phyloP scores from a whole-genome alignment of 2,113 vertebrate species.

The Hiodon tergisus region DNA sequence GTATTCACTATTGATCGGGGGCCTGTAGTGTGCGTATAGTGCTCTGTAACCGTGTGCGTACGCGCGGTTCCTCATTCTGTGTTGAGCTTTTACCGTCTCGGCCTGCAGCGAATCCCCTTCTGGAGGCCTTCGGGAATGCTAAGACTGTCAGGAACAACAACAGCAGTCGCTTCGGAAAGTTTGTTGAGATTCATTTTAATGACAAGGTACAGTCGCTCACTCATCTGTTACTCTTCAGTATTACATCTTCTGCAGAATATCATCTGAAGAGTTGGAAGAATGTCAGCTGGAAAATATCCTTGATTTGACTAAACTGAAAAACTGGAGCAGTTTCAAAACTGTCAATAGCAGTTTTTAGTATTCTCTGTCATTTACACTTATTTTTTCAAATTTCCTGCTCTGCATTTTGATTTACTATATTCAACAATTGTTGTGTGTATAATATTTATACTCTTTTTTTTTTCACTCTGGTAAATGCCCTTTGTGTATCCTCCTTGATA shows the following conservation, averaged over 20 bases:
- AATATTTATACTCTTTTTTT: too few relatives aligned
- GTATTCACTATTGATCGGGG: too few relatives aligned
- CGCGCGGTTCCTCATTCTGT: too few relatives aligned
- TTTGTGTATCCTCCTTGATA: neutral
- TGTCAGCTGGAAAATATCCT: too few relatives aligned
- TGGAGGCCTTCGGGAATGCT: constrained; percentile 95
- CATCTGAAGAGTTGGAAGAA: too few relatives aligned
- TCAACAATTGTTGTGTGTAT: neutral
- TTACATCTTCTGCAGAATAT: too few relatives aligned
- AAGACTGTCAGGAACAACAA: constrained; percentile 98
- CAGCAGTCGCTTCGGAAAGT: constrained; percentile 96
- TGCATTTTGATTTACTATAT: neutral
- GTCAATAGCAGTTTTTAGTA: too few relatives aligned
- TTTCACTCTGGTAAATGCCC: neutral
- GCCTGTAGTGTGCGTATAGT: too few relatives aligned
- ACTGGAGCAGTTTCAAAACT: too few relatives aligned
- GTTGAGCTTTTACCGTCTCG: neutral
- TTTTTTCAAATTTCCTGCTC: neutral
- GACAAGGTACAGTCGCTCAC: constrained; percentile 71
- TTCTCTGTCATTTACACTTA: neutral
- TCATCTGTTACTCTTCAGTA: neutral
- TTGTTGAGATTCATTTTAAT: constrained; percentile 97
- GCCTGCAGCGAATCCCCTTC: constrained; percentile 82
- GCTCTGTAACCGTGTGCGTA: too few relatives aligned
- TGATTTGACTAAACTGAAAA: too few relatives aligned